Percentiles rank a stretch among this genome's conserved stretches.
Conservation (phyloP, 2,888 invertebrate species). For the Dendrolimus houi region DNA sequence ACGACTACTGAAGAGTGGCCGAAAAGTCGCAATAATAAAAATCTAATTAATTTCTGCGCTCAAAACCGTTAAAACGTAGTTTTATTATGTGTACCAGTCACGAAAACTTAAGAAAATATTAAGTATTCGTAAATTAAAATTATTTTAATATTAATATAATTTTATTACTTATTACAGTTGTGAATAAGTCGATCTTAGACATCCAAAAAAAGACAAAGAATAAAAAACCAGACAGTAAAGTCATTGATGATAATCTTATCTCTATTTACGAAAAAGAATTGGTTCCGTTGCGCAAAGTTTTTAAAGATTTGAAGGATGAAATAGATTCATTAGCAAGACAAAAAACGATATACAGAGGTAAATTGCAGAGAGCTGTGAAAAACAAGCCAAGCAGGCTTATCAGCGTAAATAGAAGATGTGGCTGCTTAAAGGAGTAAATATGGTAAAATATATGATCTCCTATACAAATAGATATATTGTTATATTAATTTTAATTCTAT, state of each 20-base stretch:
- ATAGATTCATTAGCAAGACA: conserved; percentile 34
- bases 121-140: too few relatives aligned
- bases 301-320: conserved; percentile 39
- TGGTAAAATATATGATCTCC: too few relatives aligned
- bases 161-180: neutral
- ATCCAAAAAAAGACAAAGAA: neutral
- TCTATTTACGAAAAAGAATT: conserved; percentile 42
- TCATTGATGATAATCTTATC: conserved; percentile 11
- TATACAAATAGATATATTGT: too few relatives aligned
- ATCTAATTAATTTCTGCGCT: too few relatives aligned
- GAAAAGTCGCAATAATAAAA: too few relatives aligned
- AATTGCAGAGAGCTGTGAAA: conserved; percentile 16
- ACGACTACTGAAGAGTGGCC: too few relatives aligned
- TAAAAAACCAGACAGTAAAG: neutral
- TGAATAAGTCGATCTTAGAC: neutral
- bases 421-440: conserved; percentile 20
- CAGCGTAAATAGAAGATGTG: conserved; percentile 26
- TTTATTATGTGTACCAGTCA: too few relatives aligned
- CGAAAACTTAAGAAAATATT: too few relatives aligned
- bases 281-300: conserved; percentile 42
- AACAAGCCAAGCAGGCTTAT: conserved; percentile 17
- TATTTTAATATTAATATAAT: neutral
- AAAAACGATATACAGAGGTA: conserved; percentile 28
- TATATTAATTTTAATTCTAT: too few relatives aligned
- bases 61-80: too few relatives aligned